Percentiles rank a stretch among this genome's conserved stretches.
phyloP scores from a whole-genome alignment of 1,140 invertebrate genomes.

The Eupristina koningsbergeri region DNA sequence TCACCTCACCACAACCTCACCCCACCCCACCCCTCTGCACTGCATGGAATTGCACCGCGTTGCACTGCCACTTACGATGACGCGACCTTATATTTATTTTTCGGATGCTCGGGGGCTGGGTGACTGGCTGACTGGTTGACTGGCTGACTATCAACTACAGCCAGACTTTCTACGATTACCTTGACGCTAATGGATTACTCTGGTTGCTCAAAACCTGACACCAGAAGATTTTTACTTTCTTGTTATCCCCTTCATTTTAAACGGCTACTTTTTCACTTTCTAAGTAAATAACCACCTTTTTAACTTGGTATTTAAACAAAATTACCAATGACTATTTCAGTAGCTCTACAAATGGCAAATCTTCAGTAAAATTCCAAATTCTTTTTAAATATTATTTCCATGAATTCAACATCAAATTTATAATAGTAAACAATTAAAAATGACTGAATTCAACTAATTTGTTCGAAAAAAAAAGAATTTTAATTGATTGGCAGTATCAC shows the following conservation, averaged over 20 bases:
- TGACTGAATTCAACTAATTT: too few species aligned
- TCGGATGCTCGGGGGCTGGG: too few species aligned
- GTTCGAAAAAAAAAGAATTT: too few species aligned
- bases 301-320: not conserved
- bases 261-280: not conserved
- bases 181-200: not conserved
- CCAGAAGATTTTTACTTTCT: slow-evolving; percentile 8
- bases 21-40: too few species aligned
- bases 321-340: not conserved
- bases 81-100: slow-evolving; percentile 9
- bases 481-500: too few species aligned
- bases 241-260: not conserved
- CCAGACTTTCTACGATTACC: slow-evolving; percentile 21
- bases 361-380: too few species aligned
- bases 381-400: too few species aligned
- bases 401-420: too few species aligned
- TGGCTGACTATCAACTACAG: not conserved
- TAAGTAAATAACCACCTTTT: not conserved
- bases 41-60: too few species aligned
- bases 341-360: too few species aligned
- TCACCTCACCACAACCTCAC: too few species aligned
- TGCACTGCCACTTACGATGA: slow-evolving; percentile 11
- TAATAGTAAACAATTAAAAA: too few species aligned
- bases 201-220: not conserved
- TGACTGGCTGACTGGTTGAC: not conserved